These are phyloP conservation scores for Daubentonia madagascariensis DNA, from an alignment of 2,113 vertebrate species.

Conservation along the genomic window DNA sequence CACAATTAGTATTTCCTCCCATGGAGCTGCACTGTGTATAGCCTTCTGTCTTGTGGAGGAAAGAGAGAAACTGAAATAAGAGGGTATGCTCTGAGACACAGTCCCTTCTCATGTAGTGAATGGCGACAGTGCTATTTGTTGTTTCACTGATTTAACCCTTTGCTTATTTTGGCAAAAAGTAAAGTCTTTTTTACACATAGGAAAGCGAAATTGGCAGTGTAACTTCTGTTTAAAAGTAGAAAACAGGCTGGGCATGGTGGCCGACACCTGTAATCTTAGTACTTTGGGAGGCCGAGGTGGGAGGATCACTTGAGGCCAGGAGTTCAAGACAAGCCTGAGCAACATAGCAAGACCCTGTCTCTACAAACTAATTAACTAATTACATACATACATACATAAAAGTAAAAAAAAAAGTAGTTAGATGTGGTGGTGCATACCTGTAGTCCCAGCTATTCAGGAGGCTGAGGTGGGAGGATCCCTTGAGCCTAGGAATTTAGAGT, in stretches of 20 bases:
- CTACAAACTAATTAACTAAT: too few relatives aligned
- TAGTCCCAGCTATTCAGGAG: too few relatives aligned
- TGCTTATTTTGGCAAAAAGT: constrained; percentile 39
- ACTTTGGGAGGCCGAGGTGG: too few relatives aligned
- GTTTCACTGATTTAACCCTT: background rate
- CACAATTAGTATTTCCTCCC: background rate
- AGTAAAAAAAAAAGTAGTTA: too few relatives aligned
- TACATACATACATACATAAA: too few relatives aligned
- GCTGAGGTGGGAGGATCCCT: too few relatives aligned
- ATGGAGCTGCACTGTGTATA: background rate
- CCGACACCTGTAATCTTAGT: too few relatives aligned
- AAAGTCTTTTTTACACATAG: background rate
- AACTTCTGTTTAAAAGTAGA: constrained; percentile 40
- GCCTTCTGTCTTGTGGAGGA: background rate
- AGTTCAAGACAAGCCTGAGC: too few relatives aligned
- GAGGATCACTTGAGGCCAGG: too few relatives aligned
- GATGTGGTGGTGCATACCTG: too few relatives aligned
- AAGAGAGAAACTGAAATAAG: background rate
- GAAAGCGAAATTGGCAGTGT: background rate
- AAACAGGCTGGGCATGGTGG: background rate
- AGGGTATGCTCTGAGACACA: background rate
- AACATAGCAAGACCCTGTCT: too few relatives aligned
- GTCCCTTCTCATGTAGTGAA: background rate
- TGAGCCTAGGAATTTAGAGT: too few relatives aligned
- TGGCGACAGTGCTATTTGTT: background rate